Percentiles rank a stretch among this genome's conserved stretches.
phyloP scores from a whole-genome alignment of 2,888 invertebrate species.

The Tromatobia lineatoria region DNA sequence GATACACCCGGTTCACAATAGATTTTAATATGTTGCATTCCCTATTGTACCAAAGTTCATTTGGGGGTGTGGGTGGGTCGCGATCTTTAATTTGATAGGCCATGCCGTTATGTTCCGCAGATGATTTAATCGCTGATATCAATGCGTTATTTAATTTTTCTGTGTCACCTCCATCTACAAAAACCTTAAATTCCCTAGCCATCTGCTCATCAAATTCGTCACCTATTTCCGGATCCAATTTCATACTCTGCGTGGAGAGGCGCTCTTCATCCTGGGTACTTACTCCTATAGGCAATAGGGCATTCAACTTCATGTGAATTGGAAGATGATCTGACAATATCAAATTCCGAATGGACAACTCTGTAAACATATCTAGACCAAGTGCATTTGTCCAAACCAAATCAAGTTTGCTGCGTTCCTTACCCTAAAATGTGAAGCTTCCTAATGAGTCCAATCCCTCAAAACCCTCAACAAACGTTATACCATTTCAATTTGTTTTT shows the following conservation, averaged over 20 bases:
- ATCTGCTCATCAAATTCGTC: background rate
- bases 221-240: background rate
- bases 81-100: background rate
- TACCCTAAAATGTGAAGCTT: background rate
- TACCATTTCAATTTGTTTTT: background rate
- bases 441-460: background rate
- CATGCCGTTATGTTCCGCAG: background rate
- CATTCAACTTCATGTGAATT: background rate
- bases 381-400: background rate
- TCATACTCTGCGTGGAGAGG: background rate
- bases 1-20: background rate
- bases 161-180: background rate
- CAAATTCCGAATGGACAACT: background rate
- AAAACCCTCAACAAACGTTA: background rate
- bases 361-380: background rate
- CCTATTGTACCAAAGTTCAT: background rate
- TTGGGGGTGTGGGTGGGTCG: background rate
- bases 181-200: background rate
- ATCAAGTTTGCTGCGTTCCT: background rate
- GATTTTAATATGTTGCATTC: background rate
- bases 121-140: background rate
- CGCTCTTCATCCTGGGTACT: too few relatives aligned
- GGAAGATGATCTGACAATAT: background rate
- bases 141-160: too few relatives aligned
- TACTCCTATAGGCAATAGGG: too few relatives aligned